Evolutionary conservation across 2,113 vertebrate species (phyloP).

Genomic region (Microtus montanus): DNA sequence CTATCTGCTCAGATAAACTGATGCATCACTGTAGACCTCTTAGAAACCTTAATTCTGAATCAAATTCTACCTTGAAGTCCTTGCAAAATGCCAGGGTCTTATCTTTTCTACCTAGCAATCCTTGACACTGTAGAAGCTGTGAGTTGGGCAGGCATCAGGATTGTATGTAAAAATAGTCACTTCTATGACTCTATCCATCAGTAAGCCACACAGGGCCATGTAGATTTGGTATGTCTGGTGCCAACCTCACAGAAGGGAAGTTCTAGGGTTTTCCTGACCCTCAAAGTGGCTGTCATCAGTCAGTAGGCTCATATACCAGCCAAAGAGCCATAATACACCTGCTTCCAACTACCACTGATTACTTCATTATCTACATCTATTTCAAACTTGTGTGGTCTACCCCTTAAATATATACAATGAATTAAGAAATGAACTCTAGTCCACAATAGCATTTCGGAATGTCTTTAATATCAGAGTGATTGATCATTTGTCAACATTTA

Average conservation of each 20-base stretch:
- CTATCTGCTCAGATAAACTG: conserved; percentile 77
- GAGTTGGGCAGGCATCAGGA: not conserved
- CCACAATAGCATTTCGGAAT: not conserved
- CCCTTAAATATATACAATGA: not conserved
- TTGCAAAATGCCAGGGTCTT: conserved; percentile 50
- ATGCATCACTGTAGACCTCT: conserved; percentile 59
- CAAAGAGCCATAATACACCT: not conserved
- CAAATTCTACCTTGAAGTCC: conserved; percentile 53
- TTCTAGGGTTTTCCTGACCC: not conserved
- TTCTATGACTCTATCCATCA: conserved; percentile 13
- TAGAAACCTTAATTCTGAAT: conserved; percentile 68
- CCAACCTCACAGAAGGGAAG: conserved; percentile 55
- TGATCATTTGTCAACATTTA: not conserved
- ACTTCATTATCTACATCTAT: not conserved
- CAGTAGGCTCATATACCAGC: not conserved
- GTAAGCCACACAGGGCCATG: conserved; percentile 35
- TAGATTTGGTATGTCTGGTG: conserved; percentile 39
- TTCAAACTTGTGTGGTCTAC: not conserved
- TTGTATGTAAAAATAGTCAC: not conserved
- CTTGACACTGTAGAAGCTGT: not conserved
- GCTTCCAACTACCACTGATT: not conserved
- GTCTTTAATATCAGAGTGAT: not conserved
- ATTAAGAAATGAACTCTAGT: not conserved
- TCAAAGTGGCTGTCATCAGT: conserved; percentile 52
- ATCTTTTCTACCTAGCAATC: conserved; percentile 6